phyloP scores from a whole-genome alignment of 2,113 vertebrate genomes.

The Calidris pygmaea region DNA sequence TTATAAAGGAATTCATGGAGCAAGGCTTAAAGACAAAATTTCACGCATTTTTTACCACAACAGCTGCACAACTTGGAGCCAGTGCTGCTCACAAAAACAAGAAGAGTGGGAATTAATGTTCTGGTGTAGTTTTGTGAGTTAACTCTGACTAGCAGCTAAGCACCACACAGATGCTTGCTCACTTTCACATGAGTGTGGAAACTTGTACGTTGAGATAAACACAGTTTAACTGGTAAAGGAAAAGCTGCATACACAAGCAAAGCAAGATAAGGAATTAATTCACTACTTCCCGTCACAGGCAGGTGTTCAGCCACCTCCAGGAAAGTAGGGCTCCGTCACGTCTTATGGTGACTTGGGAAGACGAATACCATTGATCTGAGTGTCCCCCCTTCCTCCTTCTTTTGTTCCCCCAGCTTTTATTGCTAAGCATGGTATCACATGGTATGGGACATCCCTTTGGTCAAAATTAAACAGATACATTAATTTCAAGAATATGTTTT shows the following conservation, averaged over 20 bases:
- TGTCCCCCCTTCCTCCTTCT: neutral
- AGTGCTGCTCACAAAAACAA: neutral
- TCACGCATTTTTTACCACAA: neutral
- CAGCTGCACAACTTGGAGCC: neutral
- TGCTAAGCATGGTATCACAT: neutral
- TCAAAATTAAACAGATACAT: neutral
- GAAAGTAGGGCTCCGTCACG: neutral
- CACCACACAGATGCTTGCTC: neutral
- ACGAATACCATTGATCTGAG: accelerated
- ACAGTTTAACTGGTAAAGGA: neutral
- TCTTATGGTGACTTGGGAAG: neutral
- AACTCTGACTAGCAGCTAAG: neutral
- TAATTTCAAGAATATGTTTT: neutral
- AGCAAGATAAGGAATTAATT: neutral
- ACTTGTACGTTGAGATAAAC: neutral
- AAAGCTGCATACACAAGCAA: neutral
- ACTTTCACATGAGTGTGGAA: neutral
- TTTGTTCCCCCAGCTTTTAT: neutral
- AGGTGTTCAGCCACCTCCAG: neutral
- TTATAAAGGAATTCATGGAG: neutral
- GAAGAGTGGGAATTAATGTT: neutral
- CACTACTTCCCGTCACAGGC: neutral
- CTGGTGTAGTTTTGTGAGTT: neutral
- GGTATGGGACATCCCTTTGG: neutral
- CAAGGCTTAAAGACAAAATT: neutral